phyloP scores from a whole-genome alignment of 2,797 vertebrate genomes.

The Pteronotus mesoamericanus region DNA sequence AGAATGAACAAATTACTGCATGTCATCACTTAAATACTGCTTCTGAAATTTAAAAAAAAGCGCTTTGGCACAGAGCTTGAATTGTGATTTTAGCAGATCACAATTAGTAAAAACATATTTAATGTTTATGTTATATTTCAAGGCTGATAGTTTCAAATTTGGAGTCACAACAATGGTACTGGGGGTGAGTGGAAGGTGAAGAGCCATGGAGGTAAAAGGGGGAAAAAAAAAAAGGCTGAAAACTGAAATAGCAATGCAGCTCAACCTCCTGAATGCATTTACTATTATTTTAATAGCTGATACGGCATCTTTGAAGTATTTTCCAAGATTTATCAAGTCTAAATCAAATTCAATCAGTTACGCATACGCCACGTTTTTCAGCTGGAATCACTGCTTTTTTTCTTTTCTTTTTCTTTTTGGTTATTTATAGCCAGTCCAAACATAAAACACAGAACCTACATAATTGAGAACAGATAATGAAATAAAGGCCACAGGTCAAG shows the following conservation, averaged over 20 bases:
- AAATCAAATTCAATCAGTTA: constrained; percentile 58
- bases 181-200: constrained; percentile 37
- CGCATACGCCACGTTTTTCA: constrained; percentile 35
- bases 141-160: constrained; percentile 45
- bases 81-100: constrained; percentile 74
- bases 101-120: constrained; percentile 87
- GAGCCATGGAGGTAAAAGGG: neutral
- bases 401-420: constrained; percentile 34
- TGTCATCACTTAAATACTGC: constrained; percentile 89
- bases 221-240: neutral
- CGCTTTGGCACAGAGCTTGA: constrained; percentile 78
- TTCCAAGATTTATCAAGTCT: constrained; percentile 69
- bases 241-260: constrained; percentile 33
- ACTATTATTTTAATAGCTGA: constrained; percentile 73
- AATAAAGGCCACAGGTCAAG: constrained; percentile 62
- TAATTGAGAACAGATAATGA: constrained; percentile 60
- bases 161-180: constrained; percentile 31
- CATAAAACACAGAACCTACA: constrained; percentile 53
- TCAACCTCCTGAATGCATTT: constrained; percentile 62
- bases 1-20: constrained; percentile 91
- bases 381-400: constrained; percentile 50
- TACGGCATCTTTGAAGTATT: constrained; percentile 62
- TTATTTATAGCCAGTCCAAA: constrained; percentile 59
- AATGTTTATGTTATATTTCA: constrained; percentile 78
- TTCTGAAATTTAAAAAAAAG: constrained; percentile 84